phyloP scores from a whole-genome alignment of 2,113 vertebrate species.

The Cyanoliseus patagonus region DNA sequence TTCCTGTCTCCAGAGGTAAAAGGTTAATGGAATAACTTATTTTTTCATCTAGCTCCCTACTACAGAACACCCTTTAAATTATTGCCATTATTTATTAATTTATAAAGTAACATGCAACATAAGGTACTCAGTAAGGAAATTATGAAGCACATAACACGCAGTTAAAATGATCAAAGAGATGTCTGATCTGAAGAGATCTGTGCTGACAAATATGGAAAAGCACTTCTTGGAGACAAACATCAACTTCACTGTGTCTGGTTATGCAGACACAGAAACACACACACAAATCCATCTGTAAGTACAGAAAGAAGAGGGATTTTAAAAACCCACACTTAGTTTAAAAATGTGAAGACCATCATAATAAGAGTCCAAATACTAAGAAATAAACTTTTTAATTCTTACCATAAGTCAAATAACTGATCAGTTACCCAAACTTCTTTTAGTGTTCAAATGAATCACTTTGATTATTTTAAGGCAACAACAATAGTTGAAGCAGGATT shows the following conservation, averaged over 20 bases:
- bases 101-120: slow-evolving; percentile 44
- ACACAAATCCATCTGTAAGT: background rate
- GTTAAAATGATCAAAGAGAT: slow-evolving; percentile 56
- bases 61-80: slow-evolving; percentile 51
- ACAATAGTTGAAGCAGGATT: background rate
- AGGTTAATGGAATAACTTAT: slow-evolving; percentile 68
- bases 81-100: slow-evolving; percentile 69
- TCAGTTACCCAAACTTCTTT: background rate
- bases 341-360: background rate
- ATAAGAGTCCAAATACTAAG: background rate
- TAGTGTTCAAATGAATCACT: background rate
- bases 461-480: background rate
- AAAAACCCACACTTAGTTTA: background rate
- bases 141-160: slow-evolving; percentile 42
- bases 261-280: background rate
- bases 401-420: background rate
- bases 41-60: slow-evolving; percentile 37
- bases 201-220: slow-evolving; percentile 49
- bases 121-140: slow-evolving; percentile 61
- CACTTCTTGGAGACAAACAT: slow-evolving; percentile 32
- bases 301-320: background rate
- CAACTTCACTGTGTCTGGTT: background rate
- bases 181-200: slow-evolving; percentile 51
- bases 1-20: slow-evolving; percentile 59
- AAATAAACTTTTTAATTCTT: background rate